Evolutionary conservation across 2,888 invertebrate genomes (phyloP).

Genomic region (Lacanobia oleracea): DNA sequence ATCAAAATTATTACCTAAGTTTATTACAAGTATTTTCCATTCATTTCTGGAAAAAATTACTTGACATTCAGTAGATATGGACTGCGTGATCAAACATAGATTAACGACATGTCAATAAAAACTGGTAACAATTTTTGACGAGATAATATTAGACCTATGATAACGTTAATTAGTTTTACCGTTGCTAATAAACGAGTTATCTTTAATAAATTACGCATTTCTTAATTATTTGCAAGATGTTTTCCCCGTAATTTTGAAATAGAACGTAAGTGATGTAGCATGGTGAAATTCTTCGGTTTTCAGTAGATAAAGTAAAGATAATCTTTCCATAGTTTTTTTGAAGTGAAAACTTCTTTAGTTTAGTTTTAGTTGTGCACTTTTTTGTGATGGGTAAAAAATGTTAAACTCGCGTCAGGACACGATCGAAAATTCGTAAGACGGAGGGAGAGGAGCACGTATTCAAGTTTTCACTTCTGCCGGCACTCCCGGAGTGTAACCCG

Average conservation of each 20-base stretch:
- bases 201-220: conserved; percentile 57
- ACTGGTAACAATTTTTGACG: conserved; percentile 48
- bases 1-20: conserved; percentile 14
- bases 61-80: conserved; percentile 36
- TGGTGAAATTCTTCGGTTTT: neutral
- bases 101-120: conserved; percentile 48
- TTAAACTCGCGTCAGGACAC: no score
- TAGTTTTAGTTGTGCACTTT: no score
- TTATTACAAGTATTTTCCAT: conserved; percentile 12
- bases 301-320: neutral
- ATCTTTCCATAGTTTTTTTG: neutral
- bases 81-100: conserved; percentile 54
- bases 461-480: no score
- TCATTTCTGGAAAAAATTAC: conserved; percentile 10
- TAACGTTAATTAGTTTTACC: conserved; percentile 51
- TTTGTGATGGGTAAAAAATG: no score
- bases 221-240: conserved; percentile 17
- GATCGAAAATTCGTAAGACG: no score
- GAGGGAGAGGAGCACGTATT: no score
- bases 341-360: no score
- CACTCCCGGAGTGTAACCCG: no score
- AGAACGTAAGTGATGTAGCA: neutral
- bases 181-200: conserved; percentile 51
- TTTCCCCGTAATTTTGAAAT: conserved; percentile 31
- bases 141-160: conserved; percentile 47